Evolutionary conservation across 92 coral and sea anemone genomes (phyloP).

Genomic region (Epizoanthus ramosus): DNA sequence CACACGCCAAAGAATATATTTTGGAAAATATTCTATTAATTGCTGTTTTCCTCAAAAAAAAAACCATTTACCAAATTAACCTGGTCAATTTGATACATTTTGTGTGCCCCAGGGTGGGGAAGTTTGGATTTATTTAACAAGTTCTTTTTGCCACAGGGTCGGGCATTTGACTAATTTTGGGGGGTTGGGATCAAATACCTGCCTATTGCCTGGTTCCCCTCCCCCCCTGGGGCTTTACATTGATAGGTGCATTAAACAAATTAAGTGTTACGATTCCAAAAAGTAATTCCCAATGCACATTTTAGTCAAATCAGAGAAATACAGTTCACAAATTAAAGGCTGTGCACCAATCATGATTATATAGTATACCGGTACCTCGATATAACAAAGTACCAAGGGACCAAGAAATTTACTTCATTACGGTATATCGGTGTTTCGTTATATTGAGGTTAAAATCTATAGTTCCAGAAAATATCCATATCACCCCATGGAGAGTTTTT

Average conservation of each 20-base stretch:
- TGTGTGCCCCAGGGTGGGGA: constrained; percentile 41
- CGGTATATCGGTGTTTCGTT: too few relatives aligned
- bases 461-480: too few relatives aligned
- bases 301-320: too few relatives aligned
- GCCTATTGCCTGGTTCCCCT: constrained; percentile 7
- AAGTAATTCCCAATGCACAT: too few relatives aligned
- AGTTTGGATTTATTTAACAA: constrained; percentile 45
- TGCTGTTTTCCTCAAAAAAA: constrained; percentile 19
- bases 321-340: too few relatives aligned
- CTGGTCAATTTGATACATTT: constrained; percentile 49
- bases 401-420: too few relatives aligned
- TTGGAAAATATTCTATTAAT: constrained; percentile 26
- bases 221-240: constrained; percentile 14
- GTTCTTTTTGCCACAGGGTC: constrained; percentile 46
- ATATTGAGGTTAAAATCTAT: too few relatives aligned
- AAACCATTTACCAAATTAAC: constrained; percentile 37
- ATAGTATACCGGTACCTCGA: too few relatives aligned
- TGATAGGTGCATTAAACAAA: neutral
- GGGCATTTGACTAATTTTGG: constrained; percentile 44
- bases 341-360: too few relatives aligned
- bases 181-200: neutral
- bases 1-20: neutral
- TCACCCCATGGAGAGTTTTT: too few relatives aligned
- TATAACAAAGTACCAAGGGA: too few relatives aligned
- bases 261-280: too few relatives aligned